Conservation (phyloP, 2,797 vertebrate genomes). For the Salmo trutta region DNA sequence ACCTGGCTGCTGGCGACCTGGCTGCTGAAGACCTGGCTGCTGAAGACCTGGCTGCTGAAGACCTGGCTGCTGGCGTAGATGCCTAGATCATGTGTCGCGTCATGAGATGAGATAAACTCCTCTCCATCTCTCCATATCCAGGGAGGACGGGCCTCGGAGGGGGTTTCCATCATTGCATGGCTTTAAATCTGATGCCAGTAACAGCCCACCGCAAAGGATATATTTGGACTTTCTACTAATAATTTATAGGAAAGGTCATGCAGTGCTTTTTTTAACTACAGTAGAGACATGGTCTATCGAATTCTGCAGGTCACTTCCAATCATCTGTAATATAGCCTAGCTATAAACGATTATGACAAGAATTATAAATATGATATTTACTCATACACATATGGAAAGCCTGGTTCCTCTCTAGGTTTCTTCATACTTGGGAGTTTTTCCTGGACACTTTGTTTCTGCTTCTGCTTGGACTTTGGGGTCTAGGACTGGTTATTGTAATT, state of each 20-base stretch:
- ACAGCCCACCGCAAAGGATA: conserved; percentile 50
- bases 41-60: neutral
- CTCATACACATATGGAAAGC: too few relatives aligned
- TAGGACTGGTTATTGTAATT: neutral
- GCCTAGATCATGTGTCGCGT: conserved; percentile 37
- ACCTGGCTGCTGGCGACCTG: too few relatives aligned
- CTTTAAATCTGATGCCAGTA: conserved; percentile 53
- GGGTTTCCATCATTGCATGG: conserved; percentile 42
- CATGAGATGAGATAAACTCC: conserved; percentile 34
- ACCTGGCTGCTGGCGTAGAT: conserved; percentile 17
- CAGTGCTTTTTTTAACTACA: conserved; percentile 36
- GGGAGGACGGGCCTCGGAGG: conserved; percentile 18
- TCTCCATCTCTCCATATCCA: conserved; percentile 9
- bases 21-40: neutral
- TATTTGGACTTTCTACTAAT: conserved; percentile 56
- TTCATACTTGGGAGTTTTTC: too few relatives aligned
- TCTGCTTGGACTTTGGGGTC: neutral
- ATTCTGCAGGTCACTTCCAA: conserved; percentile 36
- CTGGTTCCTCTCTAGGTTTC: too few relatives aligned
- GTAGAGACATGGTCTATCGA: conserved; percentile 29
- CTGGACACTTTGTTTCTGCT: too few relatives aligned
- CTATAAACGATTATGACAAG: too few relatives aligned
- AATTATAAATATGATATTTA: too few relatives aligned
- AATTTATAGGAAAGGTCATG: conserved; percentile 48
- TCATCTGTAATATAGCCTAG: neutral